Conservation (phyloP, 2,888 invertebrate genomes). For the Archaeoteleia sp. region DNA sequence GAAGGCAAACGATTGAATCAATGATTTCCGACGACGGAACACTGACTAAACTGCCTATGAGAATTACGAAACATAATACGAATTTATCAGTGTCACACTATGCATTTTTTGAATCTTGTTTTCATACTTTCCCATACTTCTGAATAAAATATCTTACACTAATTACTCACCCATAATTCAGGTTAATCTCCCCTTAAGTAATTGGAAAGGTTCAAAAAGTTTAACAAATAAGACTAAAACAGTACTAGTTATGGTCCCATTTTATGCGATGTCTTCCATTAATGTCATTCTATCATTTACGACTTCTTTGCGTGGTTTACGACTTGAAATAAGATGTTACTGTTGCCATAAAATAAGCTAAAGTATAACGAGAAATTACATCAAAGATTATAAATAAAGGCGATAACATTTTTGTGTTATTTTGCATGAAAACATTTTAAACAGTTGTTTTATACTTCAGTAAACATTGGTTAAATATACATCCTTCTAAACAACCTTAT, state of each 20-base stretch:
- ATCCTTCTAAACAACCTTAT: too few relatives aligned
- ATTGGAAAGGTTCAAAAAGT: conserved; percentile 11
- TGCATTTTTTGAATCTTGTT: too few relatives aligned
- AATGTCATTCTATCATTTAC: conserved; percentile 44
- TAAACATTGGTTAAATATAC: too few relatives aligned
- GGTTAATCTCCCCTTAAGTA: conserved; percentile 22
- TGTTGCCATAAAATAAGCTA: conserved; percentile 39
- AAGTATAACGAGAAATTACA: conserved; percentile 43
- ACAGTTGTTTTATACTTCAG: too few relatives aligned
- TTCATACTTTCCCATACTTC: too few relatives aligned
- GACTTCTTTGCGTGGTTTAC: conserved; percentile 40
- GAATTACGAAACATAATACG: too few relatives aligned
- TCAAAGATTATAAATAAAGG: conserved; percentile 27
- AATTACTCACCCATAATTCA: background rate
- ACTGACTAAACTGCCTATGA: too few relatives aligned
- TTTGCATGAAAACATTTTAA: conserved; percentile 34
- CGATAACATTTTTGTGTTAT: conserved; percentile 26
- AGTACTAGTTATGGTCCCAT: conserved; percentile 26
- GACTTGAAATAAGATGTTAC: conserved; percentile 40
- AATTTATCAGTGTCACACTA: too few relatives aligned
- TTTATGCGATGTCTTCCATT: conserved; percentile 32
- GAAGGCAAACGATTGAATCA: too few relatives aligned
- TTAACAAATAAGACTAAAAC: conserved; percentile 25
- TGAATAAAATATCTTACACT: too few relatives aligned
- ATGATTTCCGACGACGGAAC: too few relatives aligned